Base-by-base conservation (phyloP, 1,140 invertebrate species). In the Microplitis mediator region DNA sequence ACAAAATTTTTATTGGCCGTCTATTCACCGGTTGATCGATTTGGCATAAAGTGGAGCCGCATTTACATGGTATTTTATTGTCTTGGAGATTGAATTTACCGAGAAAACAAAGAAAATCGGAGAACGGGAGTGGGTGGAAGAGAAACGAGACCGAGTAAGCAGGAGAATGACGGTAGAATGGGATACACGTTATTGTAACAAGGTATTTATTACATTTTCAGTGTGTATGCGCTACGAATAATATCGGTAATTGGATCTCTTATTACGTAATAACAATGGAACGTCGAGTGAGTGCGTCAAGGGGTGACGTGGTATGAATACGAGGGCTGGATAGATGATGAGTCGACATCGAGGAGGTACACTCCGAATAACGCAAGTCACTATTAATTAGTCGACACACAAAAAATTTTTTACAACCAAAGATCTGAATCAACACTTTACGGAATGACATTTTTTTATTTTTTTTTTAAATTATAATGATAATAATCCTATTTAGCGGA, bases 241-340 rank as follows among this genome's bases (percentile, higher is more conserved):
- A 73, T 67, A 73, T 73, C 58, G 31, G 71, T 67, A 73, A 69
- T 69, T 73, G 66, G 66, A 73, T 73, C 52, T 68, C 71, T 73
- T 65, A 73, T 73, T 73, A 73, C 71, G 45, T 58, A 63, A 63
- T 54, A 72, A 72, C 70, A 72, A 72, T 72, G 62, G 54, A 66
- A 60, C 51, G 34, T 64, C 52, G 50, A 67, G 23, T 54, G 36
- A 54, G 8, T 50, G 65, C 65, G 39, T 67, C 65, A 67, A 52
- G 65, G 65, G 65, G 50, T 54, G 50, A 67, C 65, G 39, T 54
- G 50, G 65, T 11, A 52, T 67, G 65, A 67, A 67, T 52, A 67
- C 65, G 52, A 67, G 13, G 50, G 63, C 23, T 23, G 23, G 23
- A 23, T 65, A 23, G 39, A 52, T 51, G 65, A 67, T 52, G 50